Conservation (phyloP, 2,797 vertebrate species). For the Paratrypauchen microcephalus region DNA sequence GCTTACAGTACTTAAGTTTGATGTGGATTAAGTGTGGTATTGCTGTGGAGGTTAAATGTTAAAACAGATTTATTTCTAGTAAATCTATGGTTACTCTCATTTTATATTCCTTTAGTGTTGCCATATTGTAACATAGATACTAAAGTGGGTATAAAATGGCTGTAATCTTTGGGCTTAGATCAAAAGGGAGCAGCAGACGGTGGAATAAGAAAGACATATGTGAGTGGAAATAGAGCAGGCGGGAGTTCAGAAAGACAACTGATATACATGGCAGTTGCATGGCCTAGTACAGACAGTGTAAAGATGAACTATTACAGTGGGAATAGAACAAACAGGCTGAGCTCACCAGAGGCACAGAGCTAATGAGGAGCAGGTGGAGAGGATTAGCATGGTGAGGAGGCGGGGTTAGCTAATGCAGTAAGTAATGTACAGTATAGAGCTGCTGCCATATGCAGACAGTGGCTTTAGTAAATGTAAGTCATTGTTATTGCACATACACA, state of each 20-base stretch:
- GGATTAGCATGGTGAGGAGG: not conserved
- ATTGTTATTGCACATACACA: too few relatives aligned
- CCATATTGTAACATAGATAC: not conserved
- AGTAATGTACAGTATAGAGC: not conserved
- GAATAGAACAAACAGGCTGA: slow-evolving; percentile 2
- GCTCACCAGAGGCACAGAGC: not conserved
- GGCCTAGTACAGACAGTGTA: not conserved
- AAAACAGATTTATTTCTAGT: slow-evolving; percentile 33
- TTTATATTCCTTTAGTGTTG: not conserved
- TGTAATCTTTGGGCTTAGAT: not conserved
- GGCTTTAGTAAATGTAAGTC: not conserved
- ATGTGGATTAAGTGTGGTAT: slow-evolving; percentile 25
- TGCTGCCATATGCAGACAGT: not conserved
- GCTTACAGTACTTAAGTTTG: slow-evolving; percentile 37
- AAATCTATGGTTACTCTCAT: slow-evolving; percentile 17
- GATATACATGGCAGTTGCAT: not conserved
- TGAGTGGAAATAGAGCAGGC: not conserved
- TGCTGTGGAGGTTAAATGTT: slow-evolving; percentile 35
- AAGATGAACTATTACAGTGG: not conserved
- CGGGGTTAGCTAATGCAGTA: not conserved
- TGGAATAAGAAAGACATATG: not conserved
- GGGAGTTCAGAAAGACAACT: not conserved
- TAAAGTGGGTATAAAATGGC: not conserved
- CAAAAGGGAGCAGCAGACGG: slow-evolving; percentile 5
- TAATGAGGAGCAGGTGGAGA: slow-evolving; percentile 1